Percentiles rank a stretch among this genome's conserved stretches.
Evolutionary conservation across 1,140 invertebrate genomes (phyloP).

Genomic region (Drosophila albomicans): DNA sequence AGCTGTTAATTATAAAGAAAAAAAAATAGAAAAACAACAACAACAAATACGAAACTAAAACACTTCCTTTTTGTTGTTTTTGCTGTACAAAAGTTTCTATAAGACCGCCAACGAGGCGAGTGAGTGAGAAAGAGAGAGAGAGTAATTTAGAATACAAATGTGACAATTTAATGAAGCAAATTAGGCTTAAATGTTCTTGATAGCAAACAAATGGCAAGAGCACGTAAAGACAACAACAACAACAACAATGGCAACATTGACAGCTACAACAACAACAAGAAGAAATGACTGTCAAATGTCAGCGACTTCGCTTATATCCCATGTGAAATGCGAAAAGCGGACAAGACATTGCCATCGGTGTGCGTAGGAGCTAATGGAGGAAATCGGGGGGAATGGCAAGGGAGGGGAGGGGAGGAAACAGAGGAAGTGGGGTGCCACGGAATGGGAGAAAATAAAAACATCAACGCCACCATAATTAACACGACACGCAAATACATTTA

Average conservation of each 20-base stretch:
- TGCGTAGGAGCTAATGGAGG: slow-evolving; percentile 9
- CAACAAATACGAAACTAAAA: background rate
- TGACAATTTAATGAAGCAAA: slow-evolving; percentile 77
- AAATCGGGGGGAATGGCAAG: no score
- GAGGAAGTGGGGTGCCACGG: background rate
- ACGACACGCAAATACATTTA: slow-evolving; percentile 60
- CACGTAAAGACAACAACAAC: slow-evolving; percentile 68
- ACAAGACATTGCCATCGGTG: slow-evolving; percentile 7
- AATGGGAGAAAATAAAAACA: slow-evolving; percentile 61
- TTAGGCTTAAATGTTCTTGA: slow-evolving; percentile 79
- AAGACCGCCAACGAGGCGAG: no score
- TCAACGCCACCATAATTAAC: slow-evolving; percentile 64
- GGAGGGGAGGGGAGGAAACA: background rate
- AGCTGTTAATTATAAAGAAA: slow-evolving; percentile 44
- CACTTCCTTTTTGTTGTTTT: background rate
- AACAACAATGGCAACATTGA: slow-evolving; percentile 24
- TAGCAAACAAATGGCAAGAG: slow-evolving; percentile 61
- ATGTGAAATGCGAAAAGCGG: slow-evolving; percentile 13
- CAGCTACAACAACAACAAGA: slow-evolving; percentile 13
- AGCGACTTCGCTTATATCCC: slow-evolving; percentile 9
- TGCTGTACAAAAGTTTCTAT: background rate
- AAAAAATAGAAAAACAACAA: slow-evolving; percentile 7
- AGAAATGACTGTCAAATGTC: slow-evolving; percentile 24
- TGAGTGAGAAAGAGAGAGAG: background rate
- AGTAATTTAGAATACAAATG: slow-evolving; percentile 54